These are phyloP conservation scores for Regulus satrapa DNA, from an alignment of 2,113 vertebrate species.

Conservation along the genomic window DNA sequence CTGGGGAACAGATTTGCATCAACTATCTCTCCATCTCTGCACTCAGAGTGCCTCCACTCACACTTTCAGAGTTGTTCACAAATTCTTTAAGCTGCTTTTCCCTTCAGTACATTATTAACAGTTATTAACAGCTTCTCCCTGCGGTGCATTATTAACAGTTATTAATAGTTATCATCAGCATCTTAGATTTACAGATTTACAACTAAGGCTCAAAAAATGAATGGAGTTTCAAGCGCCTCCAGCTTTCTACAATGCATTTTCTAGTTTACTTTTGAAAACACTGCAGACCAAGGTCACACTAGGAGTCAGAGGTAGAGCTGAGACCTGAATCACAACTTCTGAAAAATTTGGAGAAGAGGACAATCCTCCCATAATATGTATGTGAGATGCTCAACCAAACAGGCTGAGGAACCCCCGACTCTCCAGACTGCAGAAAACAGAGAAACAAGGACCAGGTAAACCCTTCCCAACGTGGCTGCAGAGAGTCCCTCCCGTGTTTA, in stretches of 20 bases:
- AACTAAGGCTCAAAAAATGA: neutral
- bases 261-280: neutral
- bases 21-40: conserved; percentile 3
- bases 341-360: neutral
- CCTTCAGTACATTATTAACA: neutral
- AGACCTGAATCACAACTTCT: neutral
- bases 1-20: neutral
- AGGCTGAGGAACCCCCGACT: neutral
- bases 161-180: neutral
- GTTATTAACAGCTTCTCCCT: neutral
- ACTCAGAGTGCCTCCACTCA: neutral
- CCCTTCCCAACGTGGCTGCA: neutral
- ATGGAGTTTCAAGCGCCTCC: neutral
- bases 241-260: neutral
- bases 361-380: neutral
- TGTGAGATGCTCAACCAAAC: neutral
- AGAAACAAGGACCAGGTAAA: neutral
- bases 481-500: neutral
- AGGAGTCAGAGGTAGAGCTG: neutral
- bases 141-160: neutral
- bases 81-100: neutral
- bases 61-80: neutral
- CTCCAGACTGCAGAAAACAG: neutral
- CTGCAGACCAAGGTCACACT: neutral
- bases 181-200: neutral